phyloP scores from a whole-genome alignment of 2,888 invertebrate species.

The Acholoe squamosa region DNA sequence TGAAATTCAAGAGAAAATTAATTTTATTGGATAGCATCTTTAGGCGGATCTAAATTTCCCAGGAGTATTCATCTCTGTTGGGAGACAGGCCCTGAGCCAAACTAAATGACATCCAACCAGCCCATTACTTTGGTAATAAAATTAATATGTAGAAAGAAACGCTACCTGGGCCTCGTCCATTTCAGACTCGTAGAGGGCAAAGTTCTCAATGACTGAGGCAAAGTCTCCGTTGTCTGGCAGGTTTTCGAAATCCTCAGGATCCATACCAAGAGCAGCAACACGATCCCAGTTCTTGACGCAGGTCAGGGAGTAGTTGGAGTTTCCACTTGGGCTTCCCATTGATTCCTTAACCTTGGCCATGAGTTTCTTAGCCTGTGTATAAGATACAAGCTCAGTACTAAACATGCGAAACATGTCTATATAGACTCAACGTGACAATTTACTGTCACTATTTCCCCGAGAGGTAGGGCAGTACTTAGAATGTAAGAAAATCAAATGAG shows the following conservation, averaged over 20 bases:
- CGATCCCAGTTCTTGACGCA: slow-evolving; percentile 69
- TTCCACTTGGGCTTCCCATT: slow-evolving; percentile 64
- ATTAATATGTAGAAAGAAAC: neutral
- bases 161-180: slow-evolving; percentile 48
- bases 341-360: slow-evolving; percentile 50
- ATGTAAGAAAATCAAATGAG: too few relatives aligned
- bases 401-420: too few relatives aligned
- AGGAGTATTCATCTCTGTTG: neutral
- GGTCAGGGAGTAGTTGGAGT: slow-evolving; percentile 69
- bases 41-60: neutral
- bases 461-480: too few relatives aligned
- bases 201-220: slow-evolving; percentile 22
- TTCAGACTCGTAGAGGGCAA: neutral
- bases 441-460: too few relatives aligned
- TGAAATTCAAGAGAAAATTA: too few relatives aligned
- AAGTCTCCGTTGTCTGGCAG: slow-evolving; percentile 49
- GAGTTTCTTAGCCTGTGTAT: slow-evolving; percentile 68
- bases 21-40: too few relatives aligned
- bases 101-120: neutral
- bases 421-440: too few relatives aligned
- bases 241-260: slow-evolving; percentile 44
- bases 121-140: neutral
- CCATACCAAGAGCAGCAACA: slow-evolving; percentile 63
- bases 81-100: neutral
- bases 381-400: too few relatives aligned